A percentile compares a stretch with the other conserved stretches of the same genome.
These are phyloP conservation scores for Carcina quercana DNA, from an alignment of 2,888 invertebrate species.

Conservation along the genomic window DNA sequence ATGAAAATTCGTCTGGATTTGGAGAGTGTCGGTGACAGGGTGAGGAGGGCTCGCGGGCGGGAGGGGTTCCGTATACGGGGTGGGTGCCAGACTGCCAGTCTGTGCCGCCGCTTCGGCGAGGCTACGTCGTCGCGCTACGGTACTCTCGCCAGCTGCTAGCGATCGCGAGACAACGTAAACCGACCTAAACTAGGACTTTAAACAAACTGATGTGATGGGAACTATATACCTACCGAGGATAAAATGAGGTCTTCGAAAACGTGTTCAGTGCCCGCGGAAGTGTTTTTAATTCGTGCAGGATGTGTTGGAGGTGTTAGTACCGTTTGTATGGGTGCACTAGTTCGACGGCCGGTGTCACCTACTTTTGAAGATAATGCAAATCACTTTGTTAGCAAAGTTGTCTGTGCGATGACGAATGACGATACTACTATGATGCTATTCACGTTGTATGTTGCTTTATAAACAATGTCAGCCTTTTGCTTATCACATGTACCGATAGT, in stretches of 20 bases:
- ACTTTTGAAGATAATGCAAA: conserved; percentile 49
- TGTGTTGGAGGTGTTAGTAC: conserved; percentile 40
- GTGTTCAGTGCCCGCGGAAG: conserved; percentile 52
- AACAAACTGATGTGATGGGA: conserved; percentile 25
- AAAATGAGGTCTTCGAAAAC: conserved; percentile 22
- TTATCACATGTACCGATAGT: no score
- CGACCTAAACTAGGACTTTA: conserved; percentile 17
- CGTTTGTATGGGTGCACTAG: conserved; percentile 59
- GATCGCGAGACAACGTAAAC: conserved; percentile 39
- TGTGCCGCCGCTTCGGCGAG: conserved; percentile 39
- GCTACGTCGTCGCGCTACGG: conserved; percentile 34
- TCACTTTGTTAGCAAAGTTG: conserved; percentile 19
- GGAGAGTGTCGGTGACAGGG: conserved; percentile 59
- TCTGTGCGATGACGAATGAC: conserved; percentile 10
- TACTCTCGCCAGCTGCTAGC: conserved; percentile 25
- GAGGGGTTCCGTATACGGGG: conserved; percentile 44
- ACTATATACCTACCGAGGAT: conserved; percentile 21
- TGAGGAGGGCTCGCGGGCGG: conserved; percentile 43
- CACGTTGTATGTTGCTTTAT: conserved; percentile 13
- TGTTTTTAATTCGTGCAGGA: conserved; percentile 36
- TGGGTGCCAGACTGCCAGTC: conserved; percentile 49
- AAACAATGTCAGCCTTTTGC: no score
- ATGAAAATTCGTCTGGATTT: conserved; percentile 69
- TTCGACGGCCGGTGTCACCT: conserved; percentile 46
- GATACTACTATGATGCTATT: conserved; percentile 40